Evolutionary conservation across 92 coral and sea anemone species (phyloP).

Genomic region (Desmophyllum pertusum): DNA sequence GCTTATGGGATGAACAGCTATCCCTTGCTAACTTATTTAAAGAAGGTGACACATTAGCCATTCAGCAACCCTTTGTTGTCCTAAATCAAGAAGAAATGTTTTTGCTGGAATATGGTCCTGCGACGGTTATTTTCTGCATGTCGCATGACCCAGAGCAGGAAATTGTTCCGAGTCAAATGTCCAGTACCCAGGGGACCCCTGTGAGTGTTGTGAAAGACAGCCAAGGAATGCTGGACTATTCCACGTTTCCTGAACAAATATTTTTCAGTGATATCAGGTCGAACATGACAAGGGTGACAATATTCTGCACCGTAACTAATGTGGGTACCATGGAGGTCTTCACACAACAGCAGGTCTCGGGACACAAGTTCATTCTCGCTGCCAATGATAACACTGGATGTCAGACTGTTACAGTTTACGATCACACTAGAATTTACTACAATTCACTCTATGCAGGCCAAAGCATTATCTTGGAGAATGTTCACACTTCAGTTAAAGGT

Average conservation of each 20-base stretch:
- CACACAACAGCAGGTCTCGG: slow-evolving; percentile 47
- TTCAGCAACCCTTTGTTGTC: slow-evolving; percentile 83
- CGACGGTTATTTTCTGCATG: slow-evolving; percentile 77
- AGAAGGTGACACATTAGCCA: slow-evolving; percentile 80
- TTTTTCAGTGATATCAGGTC: slow-evolving; percentile 79
- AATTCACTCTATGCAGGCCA: slow-evolving; percentile 76
- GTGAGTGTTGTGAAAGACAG: slow-evolving; percentile 85
- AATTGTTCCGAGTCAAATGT: slow-evolving; percentile 79
- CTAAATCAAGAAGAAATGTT: slow-evolving; percentile 76
- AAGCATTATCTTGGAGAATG: slow-evolving; percentile 79
- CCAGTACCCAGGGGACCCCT: slow-evolving; percentile 65
- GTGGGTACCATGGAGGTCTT: slow-evolving; percentile 58
- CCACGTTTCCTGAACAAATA: slow-evolving; percentile 88
- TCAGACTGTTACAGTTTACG: slow-evolving; percentile 58
- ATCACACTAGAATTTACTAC: slow-evolving; percentile 55
- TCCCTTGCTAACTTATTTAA: slow-evolving; percentile 79
- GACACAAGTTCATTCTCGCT: slow-evolving; percentile 60
- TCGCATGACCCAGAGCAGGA: slow-evolving; percentile 65
- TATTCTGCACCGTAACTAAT: slow-evolving; percentile 64
- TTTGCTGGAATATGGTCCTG: slow-evolving; percentile 93
- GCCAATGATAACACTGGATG: slow-evolving; percentile 72
- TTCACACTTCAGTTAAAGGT: slow-evolving; percentile 61
- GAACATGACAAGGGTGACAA: slow-evolving; percentile 76
- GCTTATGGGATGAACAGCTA: slow-evolving; percentile 93
- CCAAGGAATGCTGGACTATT: slow-evolving; percentile 90